phyloP scores from a whole-genome alignment of 2,113 vertebrate genomes.

The Mugil cephalus region DNA sequence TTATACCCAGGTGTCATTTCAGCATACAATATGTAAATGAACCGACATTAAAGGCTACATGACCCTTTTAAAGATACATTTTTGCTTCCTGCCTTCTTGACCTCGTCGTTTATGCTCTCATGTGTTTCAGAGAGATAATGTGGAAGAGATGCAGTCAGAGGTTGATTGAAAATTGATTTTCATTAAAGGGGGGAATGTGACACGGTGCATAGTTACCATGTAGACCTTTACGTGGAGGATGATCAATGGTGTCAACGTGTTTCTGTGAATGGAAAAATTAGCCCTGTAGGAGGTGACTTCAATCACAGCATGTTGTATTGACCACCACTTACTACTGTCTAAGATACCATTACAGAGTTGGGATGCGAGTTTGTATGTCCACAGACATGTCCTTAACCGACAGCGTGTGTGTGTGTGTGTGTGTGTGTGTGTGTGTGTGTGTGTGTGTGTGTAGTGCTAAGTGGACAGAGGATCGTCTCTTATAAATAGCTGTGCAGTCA shows the following conservation, averaged over 20 bases:
- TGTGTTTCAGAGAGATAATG: background rate
- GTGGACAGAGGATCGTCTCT: background rate
- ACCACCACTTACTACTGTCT: background rate
- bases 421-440: no score
- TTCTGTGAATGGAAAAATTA: background rate
- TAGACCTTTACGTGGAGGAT: background rate
- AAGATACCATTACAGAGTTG: background rate
- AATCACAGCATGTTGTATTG: background rate
- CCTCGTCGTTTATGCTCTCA: background rate
- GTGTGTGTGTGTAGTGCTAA: no score
- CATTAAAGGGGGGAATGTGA: background rate
- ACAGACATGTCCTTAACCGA: no score
- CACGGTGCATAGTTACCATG: background rate
- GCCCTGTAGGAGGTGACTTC: background rate
- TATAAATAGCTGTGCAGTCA: background rate
- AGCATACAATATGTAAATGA: background rate
- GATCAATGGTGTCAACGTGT: background rate
- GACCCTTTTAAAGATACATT: no score
- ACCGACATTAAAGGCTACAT: background rate
- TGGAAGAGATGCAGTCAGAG: background rate
- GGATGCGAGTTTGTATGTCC: background rate
- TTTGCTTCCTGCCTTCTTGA: background rate
- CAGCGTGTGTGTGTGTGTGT: no score
- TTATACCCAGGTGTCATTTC: no score
- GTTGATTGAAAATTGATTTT: slow-evolving; percentile 40